Base-by-base conservation (phyloP, 2,888 invertebrate species). In the Busseola fusca region DNA sequence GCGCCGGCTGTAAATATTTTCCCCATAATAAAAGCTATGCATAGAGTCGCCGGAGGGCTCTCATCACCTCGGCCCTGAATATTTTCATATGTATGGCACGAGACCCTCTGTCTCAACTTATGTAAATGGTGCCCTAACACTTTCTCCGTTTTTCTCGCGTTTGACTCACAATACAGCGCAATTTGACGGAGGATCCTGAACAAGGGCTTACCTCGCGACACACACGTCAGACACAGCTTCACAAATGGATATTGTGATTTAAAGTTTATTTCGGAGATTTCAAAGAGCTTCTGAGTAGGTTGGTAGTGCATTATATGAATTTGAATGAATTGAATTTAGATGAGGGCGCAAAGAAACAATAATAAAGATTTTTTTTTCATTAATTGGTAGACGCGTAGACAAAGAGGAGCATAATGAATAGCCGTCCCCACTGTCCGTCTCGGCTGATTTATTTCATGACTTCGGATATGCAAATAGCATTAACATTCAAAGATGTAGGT, bases 401-500 rank as follows among this genome's bases (percentile, higher is more conserved):
- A 95, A 94, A 93, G 92, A 78, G 87, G 86, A 87, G 85, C 87
- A 90, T 93, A 94, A 94, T 93, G 94, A 94, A 94, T 90, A 88
- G 90, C 92, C 91, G 92, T 93, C 95, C 93, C 93, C 90, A 77
- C 90, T 93, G 95, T 95, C 95, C 95, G 95, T 94, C 94, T 88
- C 90, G 93, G 91, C 93, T 95, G 95, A 95, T 95, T 95, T 95
- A 95, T 95, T 94, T 95, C 95, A 95, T 95, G 95, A 95, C 94
- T 95, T 94, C 94, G 93, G 94, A 94, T 95, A 95, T 95, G 95
- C 95, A 95, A 95, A 95, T 95, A 93, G 89, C 94, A 94, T 95
- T 95, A 95, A 93, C 91, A 95, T 95, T 94, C 95, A 94, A 94
- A 95, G 95, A 95, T 88, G 92, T 91, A 92, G 91, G 93, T 93